Conservation (phyloP, 2,113 vertebrate genomes). For the Dasyornis broadbenti region DNA sequence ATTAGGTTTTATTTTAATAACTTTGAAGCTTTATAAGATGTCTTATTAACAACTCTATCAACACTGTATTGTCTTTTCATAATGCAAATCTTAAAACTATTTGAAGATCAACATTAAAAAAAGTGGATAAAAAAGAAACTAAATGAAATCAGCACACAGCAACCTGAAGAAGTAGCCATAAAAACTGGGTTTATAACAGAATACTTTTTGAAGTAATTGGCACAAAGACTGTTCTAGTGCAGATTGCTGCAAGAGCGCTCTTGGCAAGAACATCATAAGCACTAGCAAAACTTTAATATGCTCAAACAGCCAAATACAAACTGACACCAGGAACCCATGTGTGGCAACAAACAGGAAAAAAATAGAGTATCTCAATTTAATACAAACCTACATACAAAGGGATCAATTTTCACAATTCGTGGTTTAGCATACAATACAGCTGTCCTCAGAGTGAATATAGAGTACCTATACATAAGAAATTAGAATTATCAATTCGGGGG, state of each 20-base stretch:
- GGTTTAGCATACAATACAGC: slow-evolving; percentile 79
- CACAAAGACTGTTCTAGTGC: slow-evolving; percentile 73
- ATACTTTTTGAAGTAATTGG: slow-evolving; percentile 82
- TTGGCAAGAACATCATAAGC: slow-evolving; percentile 88
- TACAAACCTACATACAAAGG: slow-evolving; percentile 81
- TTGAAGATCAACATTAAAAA: slow-evolving; percentile 61
- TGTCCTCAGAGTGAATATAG: slow-evolving; percentile 79
- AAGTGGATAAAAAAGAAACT: slow-evolving; percentile 53
- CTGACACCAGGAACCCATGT: slow-evolving; percentile 80
- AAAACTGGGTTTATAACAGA: slow-evolving; percentile 71
- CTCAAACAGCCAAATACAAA: slow-evolving; percentile 84
- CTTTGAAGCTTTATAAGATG: not conserved
- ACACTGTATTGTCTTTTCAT: slow-evolving; percentile 2
- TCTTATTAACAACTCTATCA: slow-evolving; percentile 50
- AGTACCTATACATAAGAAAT: slow-evolving; percentile 85
- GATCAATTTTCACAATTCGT: slow-evolving; percentile 81
- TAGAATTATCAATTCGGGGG: slow-evolving; percentile 76
- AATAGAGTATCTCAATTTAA: slow-evolving; percentile 81
- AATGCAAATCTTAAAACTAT: slow-evolving; percentile 27
- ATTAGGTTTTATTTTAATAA: slow-evolving; percentile 22
- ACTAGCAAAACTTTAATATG: slow-evolving; percentile 84
- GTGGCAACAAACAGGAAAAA: slow-evolving; percentile 70
- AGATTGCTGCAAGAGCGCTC: slow-evolving; percentile 84
- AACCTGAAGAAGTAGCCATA: slow-evolving; percentile 73
- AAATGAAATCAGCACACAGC: slow-evolving; percentile 69